Percentiles rank a stretch among this genome's conserved stretches.
These are phyloP conservation scores for Sebastes itinus DNA, from an alignment of 2,797 vertebrate species.

Conservation along the genomic window DNA sequence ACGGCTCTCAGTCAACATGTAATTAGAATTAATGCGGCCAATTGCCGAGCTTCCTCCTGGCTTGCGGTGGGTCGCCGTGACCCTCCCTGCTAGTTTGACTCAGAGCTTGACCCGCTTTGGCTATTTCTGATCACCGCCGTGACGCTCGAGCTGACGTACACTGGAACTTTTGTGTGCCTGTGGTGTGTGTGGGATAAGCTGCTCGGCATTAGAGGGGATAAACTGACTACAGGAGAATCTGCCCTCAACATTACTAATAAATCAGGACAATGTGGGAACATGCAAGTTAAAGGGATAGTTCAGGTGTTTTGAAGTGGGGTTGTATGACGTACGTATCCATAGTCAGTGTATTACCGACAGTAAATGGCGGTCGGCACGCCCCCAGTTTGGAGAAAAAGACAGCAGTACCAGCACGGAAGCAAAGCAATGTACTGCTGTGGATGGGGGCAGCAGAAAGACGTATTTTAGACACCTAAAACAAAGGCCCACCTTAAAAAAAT, in stretches of 20 bases:
- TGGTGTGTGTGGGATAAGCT: not conserved
- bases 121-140: not conserved
- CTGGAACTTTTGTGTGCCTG: not conserved
- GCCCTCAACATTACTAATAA: not conserved
- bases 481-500: not conserved
- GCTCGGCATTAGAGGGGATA: too few species aligned
- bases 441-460: not conserved
- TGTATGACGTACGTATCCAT: not conserved
- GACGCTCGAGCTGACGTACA: not conserved
- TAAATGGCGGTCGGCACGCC: not conserved
- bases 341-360: not conserved
- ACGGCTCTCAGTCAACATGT: constrained; percentile 57
- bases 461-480: not conserved
- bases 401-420: not conserved
- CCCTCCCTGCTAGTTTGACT: constrained; percentile 11
- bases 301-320: not conserved
- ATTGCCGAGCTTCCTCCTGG: constrained; percentile 22
- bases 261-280: not conserved
- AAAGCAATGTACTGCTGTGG: not conserved
- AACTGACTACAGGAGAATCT: not conserved
- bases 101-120: not conserved
- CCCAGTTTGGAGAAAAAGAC: too few species aligned
- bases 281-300: not conserved
- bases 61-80: not conserved
- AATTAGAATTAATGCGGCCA: constrained; percentile 63